phyloP scores from a whole-genome alignment of 2,888 invertebrate genomes.

The Andricus quercusramuli region DNA sequence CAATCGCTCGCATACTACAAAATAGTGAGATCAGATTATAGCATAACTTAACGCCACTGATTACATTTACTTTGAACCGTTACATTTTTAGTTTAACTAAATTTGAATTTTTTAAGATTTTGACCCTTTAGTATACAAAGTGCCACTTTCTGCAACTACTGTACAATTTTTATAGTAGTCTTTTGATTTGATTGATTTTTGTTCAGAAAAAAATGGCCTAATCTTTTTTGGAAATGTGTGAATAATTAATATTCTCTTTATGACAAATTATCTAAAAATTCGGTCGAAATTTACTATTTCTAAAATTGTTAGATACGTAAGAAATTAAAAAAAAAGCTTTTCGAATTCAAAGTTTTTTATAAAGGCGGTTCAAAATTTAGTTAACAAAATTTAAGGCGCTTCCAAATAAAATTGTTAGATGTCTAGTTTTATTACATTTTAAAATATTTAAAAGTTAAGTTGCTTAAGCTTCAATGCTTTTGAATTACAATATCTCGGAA shows the following conservation, averaged over 20 bases:
- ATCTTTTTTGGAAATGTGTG: background rate
- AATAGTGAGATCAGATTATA: constrained; percentile 25
- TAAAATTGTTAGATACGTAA: background rate
- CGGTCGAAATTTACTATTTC: background rate
- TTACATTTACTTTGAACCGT: background rate
- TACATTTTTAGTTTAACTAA: background rate
- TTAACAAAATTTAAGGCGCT: constrained; percentile 1
- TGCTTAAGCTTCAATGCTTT: background rate
- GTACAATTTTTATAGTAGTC: background rate
- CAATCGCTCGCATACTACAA: constrained; percentile 45
- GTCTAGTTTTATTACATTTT: background rate
- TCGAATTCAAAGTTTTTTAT: background rate
- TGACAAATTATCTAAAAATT: background rate
- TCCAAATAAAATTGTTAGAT: background rate
- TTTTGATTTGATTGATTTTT: background rate
- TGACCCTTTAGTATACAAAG: background rate
- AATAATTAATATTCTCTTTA: background rate
- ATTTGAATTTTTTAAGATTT: constrained; percentile 2
- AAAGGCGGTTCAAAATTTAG: background rate
- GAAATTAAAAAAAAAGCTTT: background rate
- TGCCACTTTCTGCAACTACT: background rate
- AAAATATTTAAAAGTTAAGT: background rate
- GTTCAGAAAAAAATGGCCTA: constrained; percentile 4
- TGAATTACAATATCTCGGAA: background rate
- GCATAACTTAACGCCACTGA: background rate